phyloP scores from a whole-genome alignment of 2,797 vertebrate species.

The Lemur catta region DNA sequence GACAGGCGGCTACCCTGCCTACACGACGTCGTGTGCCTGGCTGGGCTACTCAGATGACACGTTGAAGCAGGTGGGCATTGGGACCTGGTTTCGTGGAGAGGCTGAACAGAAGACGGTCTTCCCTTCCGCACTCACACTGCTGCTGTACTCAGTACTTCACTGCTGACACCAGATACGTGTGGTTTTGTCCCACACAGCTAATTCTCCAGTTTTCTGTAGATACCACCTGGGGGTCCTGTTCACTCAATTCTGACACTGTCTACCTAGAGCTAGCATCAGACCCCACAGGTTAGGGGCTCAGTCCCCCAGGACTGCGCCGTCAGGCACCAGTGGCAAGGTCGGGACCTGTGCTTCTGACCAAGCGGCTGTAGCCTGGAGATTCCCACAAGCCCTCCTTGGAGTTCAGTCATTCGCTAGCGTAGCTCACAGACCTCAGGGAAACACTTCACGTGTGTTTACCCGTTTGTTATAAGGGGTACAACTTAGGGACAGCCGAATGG shows the following conservation, averaged over 20 bases:
- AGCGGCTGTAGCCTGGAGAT: no score
- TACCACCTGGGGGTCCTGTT: neutral
- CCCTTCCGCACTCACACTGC: neutral
- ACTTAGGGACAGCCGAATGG: neutral
- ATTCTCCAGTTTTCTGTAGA: neutral
- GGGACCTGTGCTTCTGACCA: neutral
- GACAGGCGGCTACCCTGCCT: constrained; percentile 86
- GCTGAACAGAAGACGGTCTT: neutral
- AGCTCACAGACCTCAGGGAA: neutral
- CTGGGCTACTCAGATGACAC: constrained; percentile 86
- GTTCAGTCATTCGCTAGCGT: neutral
- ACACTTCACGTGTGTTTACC: neutral
- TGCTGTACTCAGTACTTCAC: fast-evolving
- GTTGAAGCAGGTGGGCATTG: constrained; percentile 82
- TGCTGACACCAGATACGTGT: neutral
- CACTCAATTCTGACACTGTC: neutral
- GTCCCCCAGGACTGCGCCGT: no score
- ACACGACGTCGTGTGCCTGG: constrained; percentile 88
- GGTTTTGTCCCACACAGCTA: no score
- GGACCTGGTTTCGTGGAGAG: neutral
- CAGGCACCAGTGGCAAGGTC: neutral
- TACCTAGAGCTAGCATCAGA: neutral
- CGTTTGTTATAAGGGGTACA: neutral
- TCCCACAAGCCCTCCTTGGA: neutral
- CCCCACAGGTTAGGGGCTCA: neutral